Base-by-base conservation (phyloP, 2,797 vertebrate genomes). In the Sarcoramphus papa region DNA sequence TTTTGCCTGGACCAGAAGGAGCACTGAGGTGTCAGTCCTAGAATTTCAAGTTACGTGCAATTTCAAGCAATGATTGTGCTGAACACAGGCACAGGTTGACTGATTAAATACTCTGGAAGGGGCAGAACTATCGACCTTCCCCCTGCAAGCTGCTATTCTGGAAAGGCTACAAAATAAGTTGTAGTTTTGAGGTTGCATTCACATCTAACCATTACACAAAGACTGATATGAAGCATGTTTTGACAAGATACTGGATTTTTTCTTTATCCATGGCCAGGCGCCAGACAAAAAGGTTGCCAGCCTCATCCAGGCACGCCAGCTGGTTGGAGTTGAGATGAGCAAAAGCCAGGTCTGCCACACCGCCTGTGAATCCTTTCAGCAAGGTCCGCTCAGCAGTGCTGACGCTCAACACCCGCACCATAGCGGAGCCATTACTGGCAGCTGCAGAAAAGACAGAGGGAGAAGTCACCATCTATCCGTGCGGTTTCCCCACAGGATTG, bases 211-310 rank as follows among this genome's bases (percentile, higher is more conserved):
- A 11, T 7, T 24, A 68, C n/a, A 31, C 41, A 48, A 21, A 73
- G 68, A 62, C 67, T 10, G 16, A 15, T 0, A 30, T 0, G 12
- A 54, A n/a, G 4, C 2, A 2, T 14, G 45, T 41, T 69, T 53
- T n/a, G 23, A 94, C 87, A 98, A 97, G 99, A 99, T 99, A 99
- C 99, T 99, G 98, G 95, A 99, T 99, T 97, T 99, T 99, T 94
- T 97, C 98, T 94, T 97, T 98, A 60, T 98, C 98, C 98, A 98
- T 98, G 89, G 99, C 98, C 90, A 99, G 98, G 92, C 99, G 99
- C 99, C 99, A 99, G 51, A 99, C 99, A 79, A 99, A 99, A 83
- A 99, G 98, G 98, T 99, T 99, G 84, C 99, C 99, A 2, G 99
- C 99, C 97, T 99, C 99, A 88, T 99, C 99, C 24, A 99, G 98